phyloP scores from a whole-genome alignment of 2,797 vertebrate species.

The Myotis planiceps region DNA sequence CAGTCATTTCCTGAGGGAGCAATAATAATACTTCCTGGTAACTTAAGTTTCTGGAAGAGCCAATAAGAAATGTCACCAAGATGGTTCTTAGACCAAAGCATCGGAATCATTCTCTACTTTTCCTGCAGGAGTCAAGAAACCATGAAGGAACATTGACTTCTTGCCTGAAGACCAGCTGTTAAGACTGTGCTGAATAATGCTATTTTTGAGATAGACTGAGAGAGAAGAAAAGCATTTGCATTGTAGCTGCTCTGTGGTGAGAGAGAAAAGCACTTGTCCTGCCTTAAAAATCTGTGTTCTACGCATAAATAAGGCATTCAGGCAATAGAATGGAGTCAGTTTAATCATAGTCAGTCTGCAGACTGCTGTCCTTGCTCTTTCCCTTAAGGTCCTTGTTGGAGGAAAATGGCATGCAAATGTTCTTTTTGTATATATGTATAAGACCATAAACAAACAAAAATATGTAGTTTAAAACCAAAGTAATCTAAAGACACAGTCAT shows the following conservation, averaged over 20 bases:
- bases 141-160: not conserved
- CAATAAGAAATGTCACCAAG: not conserved
- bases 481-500: not conserved
- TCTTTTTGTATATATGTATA: not conserved
- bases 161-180: not conserved
- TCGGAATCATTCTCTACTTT: not conserved
- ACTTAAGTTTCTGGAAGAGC: not conserved
- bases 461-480: not conserved
- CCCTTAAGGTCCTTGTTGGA: not conserved
- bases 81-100: not conserved
- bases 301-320: not conserved
- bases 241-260: not conserved
- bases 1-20: not conserved
- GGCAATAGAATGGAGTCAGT: not conserved
- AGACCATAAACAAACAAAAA: not conserved
- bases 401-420: not conserved
- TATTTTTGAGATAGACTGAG: not conserved
- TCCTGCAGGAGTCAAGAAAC: not conserved
- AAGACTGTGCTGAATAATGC: not conserved
- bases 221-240: not conserved
- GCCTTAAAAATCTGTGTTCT: not conserved
- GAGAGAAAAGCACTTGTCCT: not conserved
- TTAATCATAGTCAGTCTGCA: not conserved
- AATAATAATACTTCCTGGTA: slow-evolving; percentile 15
- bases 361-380: not conserved